These are phyloP conservation scores for Ridgeia piscesae DNA, from an alignment of 1,140 invertebrate species.

Conservation along the genomic window DNA sequence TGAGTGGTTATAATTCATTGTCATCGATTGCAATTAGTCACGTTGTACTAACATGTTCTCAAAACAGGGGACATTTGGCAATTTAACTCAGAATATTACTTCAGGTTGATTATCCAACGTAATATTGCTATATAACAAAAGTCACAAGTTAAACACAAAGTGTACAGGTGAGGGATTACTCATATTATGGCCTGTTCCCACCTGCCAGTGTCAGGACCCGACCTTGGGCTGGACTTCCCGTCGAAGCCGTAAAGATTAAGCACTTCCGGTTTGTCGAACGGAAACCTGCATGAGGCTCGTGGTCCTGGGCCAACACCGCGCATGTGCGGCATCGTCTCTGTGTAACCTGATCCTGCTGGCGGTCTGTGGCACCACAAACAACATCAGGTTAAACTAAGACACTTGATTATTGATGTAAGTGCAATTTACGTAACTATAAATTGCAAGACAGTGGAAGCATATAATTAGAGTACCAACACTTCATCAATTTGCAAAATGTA, in stretches of 20 bases:
- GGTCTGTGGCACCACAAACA: not conserved
- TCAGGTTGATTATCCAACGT: too few species aligned
- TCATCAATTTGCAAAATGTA: too few species aligned
- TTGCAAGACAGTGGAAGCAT: not conserved
- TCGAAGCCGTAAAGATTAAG: not conserved
- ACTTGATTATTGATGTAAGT: too few species aligned
- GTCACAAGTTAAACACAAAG: not conserved
- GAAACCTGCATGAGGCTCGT: not conserved
- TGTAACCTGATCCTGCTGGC: not conserved
- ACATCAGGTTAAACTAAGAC: not conserved
- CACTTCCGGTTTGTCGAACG: not conserved
- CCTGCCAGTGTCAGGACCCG: not conserved
- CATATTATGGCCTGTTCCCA: not conserved
- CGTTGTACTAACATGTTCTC: not conserved
- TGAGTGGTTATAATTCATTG: not conserved
- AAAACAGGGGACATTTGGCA: too few species aligned
- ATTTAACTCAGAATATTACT: too few species aligned
- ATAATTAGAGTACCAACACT: not conserved
- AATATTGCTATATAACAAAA: too few species aligned
- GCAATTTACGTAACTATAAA: not conserved
- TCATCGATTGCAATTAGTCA: not conserved
- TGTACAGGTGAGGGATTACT: not conserved
- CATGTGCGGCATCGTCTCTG: not conserved
- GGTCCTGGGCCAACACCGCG: not conserved
- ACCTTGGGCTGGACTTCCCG: not conserved